Evolutionary conservation across 2,113 vertebrate genomes (phyloP).

Genomic region (Menidia beryllina): DNA sequence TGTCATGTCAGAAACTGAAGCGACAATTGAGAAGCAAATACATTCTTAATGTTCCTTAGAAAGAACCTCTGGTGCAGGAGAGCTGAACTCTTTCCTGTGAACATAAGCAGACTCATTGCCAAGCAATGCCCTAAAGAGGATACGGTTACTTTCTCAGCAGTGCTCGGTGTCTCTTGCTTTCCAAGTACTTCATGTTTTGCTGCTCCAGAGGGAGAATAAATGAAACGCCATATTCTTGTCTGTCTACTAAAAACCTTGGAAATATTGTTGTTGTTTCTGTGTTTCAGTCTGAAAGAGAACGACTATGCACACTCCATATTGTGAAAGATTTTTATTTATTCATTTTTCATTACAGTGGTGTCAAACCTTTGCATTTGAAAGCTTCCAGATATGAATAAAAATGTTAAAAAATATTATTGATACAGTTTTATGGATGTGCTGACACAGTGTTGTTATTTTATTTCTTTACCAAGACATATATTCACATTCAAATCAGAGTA

Average conservation of each 20-base stretch:
- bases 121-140: conserved; percentile 38
- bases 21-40: conserved; percentile 6
- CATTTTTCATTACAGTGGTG: too few species aligned
- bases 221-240: conserved; percentile 25
- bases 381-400: too few species aligned
- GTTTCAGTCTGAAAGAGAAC: neutral
- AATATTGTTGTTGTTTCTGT: conserved; percentile 7
- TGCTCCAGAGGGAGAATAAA: conserved; percentile 10
- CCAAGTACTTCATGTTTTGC: conserved; percentile 35
- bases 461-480: too few species aligned
- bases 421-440: too few species aligned
- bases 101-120: conserved; percentile 27
- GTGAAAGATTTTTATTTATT: too few species aligned
- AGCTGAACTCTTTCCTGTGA: conserved; percentile 52
- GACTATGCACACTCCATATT: too few species aligned
- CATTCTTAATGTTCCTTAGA: conserved; percentile 19
- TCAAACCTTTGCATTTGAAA: neutral
- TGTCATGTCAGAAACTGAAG: neutral
- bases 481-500: too few species aligned
- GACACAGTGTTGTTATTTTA: too few species aligned
- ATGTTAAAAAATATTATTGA: too few species aligned
- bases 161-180: conserved; percentile 48
- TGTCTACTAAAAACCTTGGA: conserved; percentile 17
- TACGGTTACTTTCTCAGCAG: conserved; percentile 66
- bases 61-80: conserved; percentile 23